Evolutionary conservation across 2,113 vertebrate genomes (phyloP).

Genomic region (Muntiacus muntjak): DNA sequence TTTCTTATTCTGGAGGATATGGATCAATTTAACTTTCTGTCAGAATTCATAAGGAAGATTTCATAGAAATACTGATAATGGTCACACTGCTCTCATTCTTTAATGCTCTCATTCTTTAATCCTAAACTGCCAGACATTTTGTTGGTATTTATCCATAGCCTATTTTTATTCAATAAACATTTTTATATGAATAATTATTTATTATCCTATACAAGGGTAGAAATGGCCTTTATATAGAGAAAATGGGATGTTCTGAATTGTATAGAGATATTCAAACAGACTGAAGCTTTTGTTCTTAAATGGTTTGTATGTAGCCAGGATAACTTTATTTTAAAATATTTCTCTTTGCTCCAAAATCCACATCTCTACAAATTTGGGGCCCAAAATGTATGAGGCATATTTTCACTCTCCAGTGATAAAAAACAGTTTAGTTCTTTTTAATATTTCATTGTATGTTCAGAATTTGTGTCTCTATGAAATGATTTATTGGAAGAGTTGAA

Average conservation of each 20-base stretch:
- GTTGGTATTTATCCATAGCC: neutral
- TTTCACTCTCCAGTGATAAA: neutral
- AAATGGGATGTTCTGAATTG: neutral
- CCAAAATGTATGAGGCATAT: neutral
- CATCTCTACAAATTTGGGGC: neutral
- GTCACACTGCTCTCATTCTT: neutral
- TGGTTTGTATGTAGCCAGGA: neutral
- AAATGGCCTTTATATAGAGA: neutral
- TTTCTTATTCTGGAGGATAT: neutral
- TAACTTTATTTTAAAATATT: constrained; percentile 10
- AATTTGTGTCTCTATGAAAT: neutral
- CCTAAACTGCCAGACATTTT: neutral
- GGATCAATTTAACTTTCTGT: neutral
- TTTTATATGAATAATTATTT: constrained; percentile 36
- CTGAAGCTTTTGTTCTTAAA: neutral
- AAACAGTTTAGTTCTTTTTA: neutral
- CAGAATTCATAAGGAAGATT: neutral
- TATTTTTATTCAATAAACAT: neutral
- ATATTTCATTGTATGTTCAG: neutral
- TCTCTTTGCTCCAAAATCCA: neutral
- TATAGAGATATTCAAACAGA: neutral
- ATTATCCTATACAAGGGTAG: neutral
- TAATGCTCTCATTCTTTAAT: neutral
- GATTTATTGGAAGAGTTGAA: neutral
- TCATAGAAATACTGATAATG: neutral